Evolutionary conservation across 2,113 vertebrate species (phyloP).

Genomic region (Puffinus mauretanicus): DNA sequence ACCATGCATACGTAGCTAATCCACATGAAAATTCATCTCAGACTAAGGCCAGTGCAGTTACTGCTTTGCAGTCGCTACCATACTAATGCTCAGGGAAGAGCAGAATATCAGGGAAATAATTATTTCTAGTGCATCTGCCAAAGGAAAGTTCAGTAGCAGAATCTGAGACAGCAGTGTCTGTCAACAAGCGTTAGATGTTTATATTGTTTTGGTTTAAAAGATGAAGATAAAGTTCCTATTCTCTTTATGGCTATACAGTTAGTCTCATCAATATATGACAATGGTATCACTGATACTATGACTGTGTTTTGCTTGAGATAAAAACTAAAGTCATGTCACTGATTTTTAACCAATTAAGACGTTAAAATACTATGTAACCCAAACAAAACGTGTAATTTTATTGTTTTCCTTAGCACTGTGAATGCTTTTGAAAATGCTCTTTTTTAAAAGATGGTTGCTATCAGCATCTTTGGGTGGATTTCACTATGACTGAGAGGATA

Average conservation of each 20-base stretch:
- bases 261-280: neutral
- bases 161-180: neutral
- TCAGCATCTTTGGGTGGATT: neutral
- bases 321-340: neutral
- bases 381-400: neutral
- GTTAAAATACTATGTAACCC: neutral
- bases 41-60: neutral
- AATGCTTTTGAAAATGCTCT: neutral
- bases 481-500: neutral
- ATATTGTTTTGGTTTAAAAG: neutral
- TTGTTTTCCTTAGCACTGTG: neutral
- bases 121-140: neutral
- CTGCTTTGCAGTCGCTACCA: neutral
- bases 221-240: neutral
- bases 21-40: neutral
- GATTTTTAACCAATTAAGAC: neutral
- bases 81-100: neutral
- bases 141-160: neutral
- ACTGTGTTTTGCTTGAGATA: neutral
- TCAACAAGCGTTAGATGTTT: neutral
- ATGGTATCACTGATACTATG: neutral
- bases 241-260: neutral
- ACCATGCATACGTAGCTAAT: neutral
- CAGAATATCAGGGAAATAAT: neutral
- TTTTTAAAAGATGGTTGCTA: neutral